Percentiles rank a stretch among this genome's conserved stretches.
Evolutionary conservation across 2,113 vertebrate genomes (phyloP).

Genomic region (Raphicerus campestris): DNA sequence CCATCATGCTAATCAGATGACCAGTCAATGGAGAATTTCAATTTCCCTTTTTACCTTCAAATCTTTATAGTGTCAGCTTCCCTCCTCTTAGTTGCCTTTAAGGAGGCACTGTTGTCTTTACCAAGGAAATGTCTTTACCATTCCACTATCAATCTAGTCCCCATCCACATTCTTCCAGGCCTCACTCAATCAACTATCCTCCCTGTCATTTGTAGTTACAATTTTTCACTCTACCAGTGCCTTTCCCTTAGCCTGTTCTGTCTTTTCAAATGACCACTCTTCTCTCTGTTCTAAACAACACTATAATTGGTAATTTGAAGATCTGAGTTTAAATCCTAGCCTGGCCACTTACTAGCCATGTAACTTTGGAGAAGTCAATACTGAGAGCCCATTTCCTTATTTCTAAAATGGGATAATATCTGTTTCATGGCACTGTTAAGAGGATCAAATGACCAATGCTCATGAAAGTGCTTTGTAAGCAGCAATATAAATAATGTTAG

Average conservation of each 20-base stretch:
- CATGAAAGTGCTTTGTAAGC: neutral
- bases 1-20: neutral
- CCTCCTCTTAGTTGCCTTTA: neutral
- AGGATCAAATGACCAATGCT: conserved; percentile 25
- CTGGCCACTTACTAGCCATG: neutral
- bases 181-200: neutral
- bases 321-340: neutral
- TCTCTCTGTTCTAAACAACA: neutral
- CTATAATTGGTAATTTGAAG: neutral
- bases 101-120: neutral
- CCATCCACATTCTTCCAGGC: neutral
- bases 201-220: neutral
- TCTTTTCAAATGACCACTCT: neutral
- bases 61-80: neutral
- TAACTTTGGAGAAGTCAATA: neutral
- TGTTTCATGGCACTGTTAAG: neutral
- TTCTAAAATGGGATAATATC: neutral
- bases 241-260: neutral
- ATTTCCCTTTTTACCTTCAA: neutral
- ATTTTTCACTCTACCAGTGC: neutral
- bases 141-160: neutral
- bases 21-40: neutral
- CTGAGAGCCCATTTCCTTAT: neutral
- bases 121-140: neutral
- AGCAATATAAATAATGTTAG: neutral